A percentile compares a stretch with the other conserved stretches of the same genome.
phyloP scores from a whole-genome alignment of 2,113 vertebrate species.

The Trogon surrucura region DNA sequence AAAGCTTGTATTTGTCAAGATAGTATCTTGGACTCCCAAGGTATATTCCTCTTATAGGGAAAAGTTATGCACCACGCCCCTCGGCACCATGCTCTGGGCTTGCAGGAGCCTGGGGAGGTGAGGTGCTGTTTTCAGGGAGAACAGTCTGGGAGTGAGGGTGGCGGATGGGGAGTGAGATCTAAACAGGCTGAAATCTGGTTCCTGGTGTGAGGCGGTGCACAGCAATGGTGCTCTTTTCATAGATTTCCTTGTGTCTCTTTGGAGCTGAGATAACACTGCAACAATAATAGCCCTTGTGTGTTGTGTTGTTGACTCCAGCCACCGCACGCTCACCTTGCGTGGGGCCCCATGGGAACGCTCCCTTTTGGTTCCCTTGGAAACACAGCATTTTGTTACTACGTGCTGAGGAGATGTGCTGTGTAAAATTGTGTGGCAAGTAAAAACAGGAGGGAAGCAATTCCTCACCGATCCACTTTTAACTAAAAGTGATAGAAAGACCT shows the following conservation, averaged over 20 bases:
- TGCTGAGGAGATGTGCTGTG: neutral
- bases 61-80: fast-evolving
- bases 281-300: neutral
- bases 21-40: neutral
- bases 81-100: neutral
- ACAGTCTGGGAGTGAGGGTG: neutral
- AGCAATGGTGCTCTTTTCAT: no score
- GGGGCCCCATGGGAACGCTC: neutral
- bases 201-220: neutral
- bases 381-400: neutral
- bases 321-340: neutral
- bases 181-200: neutral
- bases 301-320: neutral
- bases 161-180: fast-evolving
- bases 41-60: neutral
- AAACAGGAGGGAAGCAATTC: neutral
- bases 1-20: neutral
- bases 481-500: neutral
- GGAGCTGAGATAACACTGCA: neutral
- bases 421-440: neutral
- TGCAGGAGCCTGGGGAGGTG: neutral
- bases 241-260: neutral
- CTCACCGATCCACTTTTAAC: conserved; percentile 13
- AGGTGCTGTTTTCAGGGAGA: fast-evolving
- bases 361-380: conserved; percentile 46